Base-by-base conservation (phyloP, 2,888 invertebrate species). In the Galeopsomyia nigrocyanea region DNA sequence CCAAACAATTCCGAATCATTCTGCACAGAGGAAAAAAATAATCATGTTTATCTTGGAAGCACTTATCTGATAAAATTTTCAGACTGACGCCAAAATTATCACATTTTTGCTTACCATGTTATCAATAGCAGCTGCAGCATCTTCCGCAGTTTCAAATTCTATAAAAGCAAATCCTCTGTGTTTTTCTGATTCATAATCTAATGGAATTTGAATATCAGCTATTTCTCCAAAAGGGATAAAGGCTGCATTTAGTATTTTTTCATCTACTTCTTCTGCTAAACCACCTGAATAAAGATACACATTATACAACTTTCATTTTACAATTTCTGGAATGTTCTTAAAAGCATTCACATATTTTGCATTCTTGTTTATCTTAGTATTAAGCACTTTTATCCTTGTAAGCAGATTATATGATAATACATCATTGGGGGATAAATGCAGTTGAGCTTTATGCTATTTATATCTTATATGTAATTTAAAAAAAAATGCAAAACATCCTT, bases 151-250 rank as follows among this genome's bases (percentile, higher is more conserved):
- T 88, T 99, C 99, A 88, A 97, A 99, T 88, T 99, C 99, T 77
- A 99, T 94, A 86, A 99, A 99, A 0, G 98, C 98, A 88, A 98
- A 99, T n/a, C 98, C 98, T 82, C 98, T 90, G 83, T 99, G 98
- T 83, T 97, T 97, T 83, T 98, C 97, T 68, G 94, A 93, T 87
- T 99, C 98, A 89, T 98, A 99, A 88, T 99, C 99, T 63, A 99
- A 89, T 13, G 99, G 99, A 86, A 98, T 96, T 88, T 98, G 97
- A 57, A 99, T 95, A 86, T 99, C 98, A n/a, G 96, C 92, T 73
- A 99, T 93, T 86, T 99, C 99, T 10, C 99, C 99, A 86, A 99
- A 99, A 1, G 99, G 98, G 79, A 99, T 95, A 83, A 99, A 99
- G 0, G 99, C 99, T 67, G 97, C 96, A 86, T 96, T 95, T 49